Base-by-base conservation (phyloP, 2,888 invertebrate species). In the Galeopsomyia nigrocyanea region DNA sequence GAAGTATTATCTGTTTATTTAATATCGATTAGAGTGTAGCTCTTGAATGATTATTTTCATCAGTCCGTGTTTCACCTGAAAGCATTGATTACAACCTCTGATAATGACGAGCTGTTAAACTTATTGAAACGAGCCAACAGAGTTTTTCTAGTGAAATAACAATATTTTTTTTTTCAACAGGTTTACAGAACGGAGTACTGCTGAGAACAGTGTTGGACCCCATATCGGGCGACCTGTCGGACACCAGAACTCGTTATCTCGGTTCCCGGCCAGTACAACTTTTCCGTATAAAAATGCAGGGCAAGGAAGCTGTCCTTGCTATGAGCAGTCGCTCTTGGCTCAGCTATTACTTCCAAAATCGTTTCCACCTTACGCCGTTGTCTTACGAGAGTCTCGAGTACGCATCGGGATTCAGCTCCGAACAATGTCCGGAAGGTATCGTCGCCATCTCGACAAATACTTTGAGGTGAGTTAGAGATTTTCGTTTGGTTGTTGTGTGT, bases 381-480 rank as follows among this genome's bases (percentile, higher is more conserved):
- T 98, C 98, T 0, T 99, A 99, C 83, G 98, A 98, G 87, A 94
- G 96, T 70, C 88, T 99, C 71, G 99, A 99, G 85, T 98, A 96
- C 87, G 99, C 99, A 0, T 97, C 98, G 0, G 98, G 98, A 3
- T 99, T 99, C 87, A 92, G 92, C 84, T 94, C 94, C 78, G 99
- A 99, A 87, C 99, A 99, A 87, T 99, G 99, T 89, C 97, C 98
- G 0, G 99, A 99, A 87, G 99, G 99, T 78, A 97, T 99, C 79
- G 99, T 99, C 0, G 99, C 99, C 0, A 99, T 99, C 85, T 97
- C 98, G 0, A 96, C 97, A 1, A 99, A 99, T 83, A 99, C 99
- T 0, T 88, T 99, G 65, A 90, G 75, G 75, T 75, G 14, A 64
- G 31, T 61, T 5, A 19, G 13, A 19, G 53, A 53, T 53, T 0